phyloP scores from a whole-genome alignment of 2,797 vertebrate genomes.

The Rhinoraja longicauda region DNA sequence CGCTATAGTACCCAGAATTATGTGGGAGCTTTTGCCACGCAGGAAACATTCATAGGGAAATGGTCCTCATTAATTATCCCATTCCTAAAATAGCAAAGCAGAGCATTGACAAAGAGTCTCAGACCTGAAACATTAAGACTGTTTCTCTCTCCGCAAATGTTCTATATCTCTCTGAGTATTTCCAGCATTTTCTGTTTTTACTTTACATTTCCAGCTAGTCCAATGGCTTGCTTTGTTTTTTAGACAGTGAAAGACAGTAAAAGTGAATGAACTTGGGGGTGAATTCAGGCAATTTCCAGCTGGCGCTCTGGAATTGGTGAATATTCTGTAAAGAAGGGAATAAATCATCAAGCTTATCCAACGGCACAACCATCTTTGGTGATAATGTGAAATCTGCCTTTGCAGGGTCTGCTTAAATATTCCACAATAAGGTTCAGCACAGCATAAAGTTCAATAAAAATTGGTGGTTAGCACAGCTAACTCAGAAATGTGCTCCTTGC shows the following conservation, averaged over 20 bases:
- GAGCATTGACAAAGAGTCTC: no score
- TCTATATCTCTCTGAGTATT: no score
- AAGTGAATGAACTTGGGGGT: not conserved
- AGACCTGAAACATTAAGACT: no score
- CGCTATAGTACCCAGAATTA: no score
- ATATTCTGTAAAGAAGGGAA: not conserved
- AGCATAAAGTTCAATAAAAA: not conserved
- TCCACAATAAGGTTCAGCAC: not conserved
- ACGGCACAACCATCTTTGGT: not conserved
- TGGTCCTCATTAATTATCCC: no score
- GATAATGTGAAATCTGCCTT: not conserved
- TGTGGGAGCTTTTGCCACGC: no score
- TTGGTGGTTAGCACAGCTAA: not conserved
- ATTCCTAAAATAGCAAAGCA: no score
- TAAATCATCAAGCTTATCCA: not conserved
- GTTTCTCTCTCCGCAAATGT: no score
- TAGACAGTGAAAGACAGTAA: not conserved
- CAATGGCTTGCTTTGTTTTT: no score
- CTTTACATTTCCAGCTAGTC: no score
- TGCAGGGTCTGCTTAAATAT: not conserved
- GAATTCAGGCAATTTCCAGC: not conserved
- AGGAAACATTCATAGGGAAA: no score
- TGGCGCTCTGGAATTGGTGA: not conserved
- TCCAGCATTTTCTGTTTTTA: no score
- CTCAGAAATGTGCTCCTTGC: not conserved